Conservation (phyloP, 30 jellyfish, hydroid and myxozoan species). For the Hydractinia symbiolongicarpus region DNA sequence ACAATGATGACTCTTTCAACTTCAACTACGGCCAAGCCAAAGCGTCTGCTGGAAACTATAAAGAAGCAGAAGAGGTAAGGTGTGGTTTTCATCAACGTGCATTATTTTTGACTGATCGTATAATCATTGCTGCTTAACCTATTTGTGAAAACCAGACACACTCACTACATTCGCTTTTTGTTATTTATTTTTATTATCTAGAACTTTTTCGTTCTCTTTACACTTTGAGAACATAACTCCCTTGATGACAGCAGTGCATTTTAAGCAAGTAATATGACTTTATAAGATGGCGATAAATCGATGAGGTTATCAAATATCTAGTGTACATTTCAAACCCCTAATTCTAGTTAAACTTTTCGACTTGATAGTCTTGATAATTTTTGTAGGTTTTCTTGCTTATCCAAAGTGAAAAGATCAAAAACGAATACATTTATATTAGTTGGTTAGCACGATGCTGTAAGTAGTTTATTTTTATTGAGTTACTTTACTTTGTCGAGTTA, state of each 20-base stretch:
- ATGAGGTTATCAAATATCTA: too few species aligned
- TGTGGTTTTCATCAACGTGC: too few species aligned
- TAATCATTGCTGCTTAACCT: background rate
- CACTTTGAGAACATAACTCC: too few species aligned
- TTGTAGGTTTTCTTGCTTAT: conserved; percentile 68
- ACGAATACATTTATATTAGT: conserved; percentile 68
- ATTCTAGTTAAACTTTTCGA: background rate
- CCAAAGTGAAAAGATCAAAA: conserved; percentile 74
- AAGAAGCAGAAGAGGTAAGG: conserved; percentile 97
- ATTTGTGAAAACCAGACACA: background rate
- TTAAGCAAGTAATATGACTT: too few species aligned
- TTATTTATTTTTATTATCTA: too few species aligned
- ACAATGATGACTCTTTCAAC: conserved; percentile 89
- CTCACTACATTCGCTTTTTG: too few species aligned
- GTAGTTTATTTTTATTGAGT: conserved; percentile 9
- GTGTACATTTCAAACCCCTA: too few species aligned
- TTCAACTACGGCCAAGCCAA: conserved; percentile 97
- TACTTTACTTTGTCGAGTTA: too few species aligned
- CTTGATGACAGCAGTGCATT: too few species aligned
- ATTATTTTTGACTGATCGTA: too few species aligned
- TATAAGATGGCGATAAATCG: too few species aligned
- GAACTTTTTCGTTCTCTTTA: too few species aligned
- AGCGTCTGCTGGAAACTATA: conserved; percentile 92
- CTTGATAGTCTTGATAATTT: background rate
- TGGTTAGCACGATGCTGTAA: conserved; percentile 95